These are phyloP conservation scores for Crotalus tigris DNA, from an alignment of 2,113 vertebrate genomes.

Conservation along the genomic window DNA sequence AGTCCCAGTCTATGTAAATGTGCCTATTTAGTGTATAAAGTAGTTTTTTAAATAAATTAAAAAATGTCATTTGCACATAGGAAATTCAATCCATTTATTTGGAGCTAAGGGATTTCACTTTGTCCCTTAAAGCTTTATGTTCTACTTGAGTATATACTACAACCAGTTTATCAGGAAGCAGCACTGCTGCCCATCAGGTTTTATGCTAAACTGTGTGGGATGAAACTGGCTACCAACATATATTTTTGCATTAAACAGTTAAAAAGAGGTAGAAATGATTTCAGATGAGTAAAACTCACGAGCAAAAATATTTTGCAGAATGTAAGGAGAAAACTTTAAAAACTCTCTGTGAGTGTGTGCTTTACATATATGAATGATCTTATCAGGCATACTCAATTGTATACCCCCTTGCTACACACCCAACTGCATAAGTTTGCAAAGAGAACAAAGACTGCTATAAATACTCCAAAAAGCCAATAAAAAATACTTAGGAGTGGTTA, in stretches of 20 bases:
- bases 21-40: not conserved
- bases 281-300: constrained; percentile 28
- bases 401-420: constrained; percentile 44
- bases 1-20: not conserved
- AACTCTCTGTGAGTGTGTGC: constrained; percentile 28
- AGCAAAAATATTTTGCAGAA: constrained; percentile 21
- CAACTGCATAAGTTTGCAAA: constrained; percentile 62
- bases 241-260: constrained; percentile 30
- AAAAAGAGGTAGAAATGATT: constrained; percentile 17
- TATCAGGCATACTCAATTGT: not conserved
- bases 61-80: constrained; percentile 17
- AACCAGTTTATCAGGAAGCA: constrained; percentile 61
- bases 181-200: constrained; percentile 36
- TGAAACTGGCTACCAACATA: constrained; percentile 34
- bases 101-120: constrained; percentile 32
- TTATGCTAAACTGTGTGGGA: constrained; percentile 27
- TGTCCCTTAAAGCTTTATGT: constrained; percentile 31
- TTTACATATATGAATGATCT: constrained; percentile 37
- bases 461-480: constrained; percentile 78
- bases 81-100: constrained; percentile 44
- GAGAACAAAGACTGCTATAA: constrained; percentile 80
- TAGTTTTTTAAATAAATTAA: not conserved
- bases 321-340: constrained; percentile 43
- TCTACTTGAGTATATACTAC: constrained; percentile 9
- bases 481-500: constrained; percentile 72